phyloP scores from a whole-genome alignment of 2,113 vertebrate genomes.

The Pseudopipra pipra region DNA sequence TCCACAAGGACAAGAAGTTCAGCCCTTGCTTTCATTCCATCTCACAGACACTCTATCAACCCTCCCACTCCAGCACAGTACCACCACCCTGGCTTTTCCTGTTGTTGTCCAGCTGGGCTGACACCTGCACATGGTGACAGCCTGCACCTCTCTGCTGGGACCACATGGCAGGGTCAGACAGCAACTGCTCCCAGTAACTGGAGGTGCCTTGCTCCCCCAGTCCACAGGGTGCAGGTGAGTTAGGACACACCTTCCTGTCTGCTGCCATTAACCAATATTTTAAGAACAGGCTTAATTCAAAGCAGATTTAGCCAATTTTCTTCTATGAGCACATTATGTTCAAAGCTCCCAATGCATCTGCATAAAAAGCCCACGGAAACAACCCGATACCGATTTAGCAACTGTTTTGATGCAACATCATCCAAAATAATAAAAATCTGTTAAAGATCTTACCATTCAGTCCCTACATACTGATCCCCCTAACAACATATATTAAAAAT shows the following conservation, averaged over 20 bases:
- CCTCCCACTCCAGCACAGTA: neutral
- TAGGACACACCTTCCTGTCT: neutral
- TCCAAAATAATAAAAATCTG: conserved; percentile 19
- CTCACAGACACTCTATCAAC: neutral
- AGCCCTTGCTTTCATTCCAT: neutral
- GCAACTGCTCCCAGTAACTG: neutral
- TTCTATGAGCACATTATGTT: conserved; percentile 9
- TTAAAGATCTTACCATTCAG: neutral
- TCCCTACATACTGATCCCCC: neutral
- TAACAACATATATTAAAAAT: neutral
- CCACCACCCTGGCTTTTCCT: neutral
- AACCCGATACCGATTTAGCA: conserved; percentile 38
- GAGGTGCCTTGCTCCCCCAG: neutral
- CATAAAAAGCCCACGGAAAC: conserved; percentile 18
- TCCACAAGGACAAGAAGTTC: neutral
- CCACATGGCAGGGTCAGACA: rapidly evolving
- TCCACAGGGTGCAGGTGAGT: neutral
- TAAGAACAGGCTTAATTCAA: conserved; percentile 17
- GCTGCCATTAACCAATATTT: neutral
- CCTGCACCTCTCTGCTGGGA: neutral
- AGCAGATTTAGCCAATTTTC: conserved; percentile 35
- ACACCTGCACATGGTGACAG: neutral
- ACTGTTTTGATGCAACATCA: conserved; percentile 11
- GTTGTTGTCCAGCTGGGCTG: neutral
- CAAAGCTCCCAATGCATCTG: neutral